Evolutionary conservation across 2,113 vertebrate genomes (phyloP), one percentile per base, ranked within the genome.

Genomic region (Psilopsiagon aurifrons): DNA sequence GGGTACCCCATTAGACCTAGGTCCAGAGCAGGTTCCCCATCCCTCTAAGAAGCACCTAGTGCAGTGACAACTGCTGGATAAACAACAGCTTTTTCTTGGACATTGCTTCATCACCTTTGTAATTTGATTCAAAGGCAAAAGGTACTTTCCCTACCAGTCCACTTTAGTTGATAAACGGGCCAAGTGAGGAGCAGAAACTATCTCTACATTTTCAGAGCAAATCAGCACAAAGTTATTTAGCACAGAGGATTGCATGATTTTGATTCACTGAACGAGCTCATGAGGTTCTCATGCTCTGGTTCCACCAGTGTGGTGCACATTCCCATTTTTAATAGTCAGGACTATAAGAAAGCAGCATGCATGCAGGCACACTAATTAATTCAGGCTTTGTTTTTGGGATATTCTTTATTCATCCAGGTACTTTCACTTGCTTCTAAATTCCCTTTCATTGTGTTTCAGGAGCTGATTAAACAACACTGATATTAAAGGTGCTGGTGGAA

Each of bases 171-270:
- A 89, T 91, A 67, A 91, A 78, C 47, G 70, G 71, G 55, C 66
- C 43, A 39, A 88, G 57, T 0, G 1, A 62, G 67, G 39, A 84
- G 57, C 62, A 75, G 55, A 89, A 47, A 17, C 67, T 54, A 39
- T 39, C 52, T 86, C 37, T 73, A 94, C 75, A 85, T 88, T 96
- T 85, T 60, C 77, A 82, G 33, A 71, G 62, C 81, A 59, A 47
- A 78, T 93, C 75, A 85, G 57, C 62, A 75, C 20, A 5, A 68
- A 67, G 57, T 90, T 93, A 88, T 95, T 91, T 94, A 85, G 67
- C 87, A 80, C 51, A 81, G 49, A 27, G 31, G 39, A 78, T 75
- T 88, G 73, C 0, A 0, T 86, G 86, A 93, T 80, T 95, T 69
- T 88, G 55, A 68, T 86, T 94, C 90, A 88, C 37, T 41, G 71